These are phyloP conservation scores for Thecocarcelia acutangulata DNA, from an alignment of 2,888 invertebrate genomes.

Conservation along the genomic window DNA sequence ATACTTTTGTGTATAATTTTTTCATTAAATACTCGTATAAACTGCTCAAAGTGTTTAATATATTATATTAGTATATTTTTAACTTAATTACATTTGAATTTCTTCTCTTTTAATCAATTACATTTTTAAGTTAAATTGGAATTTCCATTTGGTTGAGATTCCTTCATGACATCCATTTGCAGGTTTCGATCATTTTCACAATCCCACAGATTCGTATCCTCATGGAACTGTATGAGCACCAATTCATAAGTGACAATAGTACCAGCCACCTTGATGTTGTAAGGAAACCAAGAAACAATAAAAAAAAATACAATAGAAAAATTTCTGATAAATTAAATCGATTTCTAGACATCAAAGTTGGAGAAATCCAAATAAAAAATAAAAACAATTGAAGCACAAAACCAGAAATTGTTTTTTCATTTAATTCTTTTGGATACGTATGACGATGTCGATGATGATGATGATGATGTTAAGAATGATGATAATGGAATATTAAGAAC, in stretches of 20 bases:
- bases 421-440: not conserved
- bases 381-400: conserved; percentile 2
- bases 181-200: conserved; percentile 71
- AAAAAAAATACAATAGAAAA: conserved; percentile 5
- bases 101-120: not conserved
- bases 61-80: not conserved
- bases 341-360: not conserved
- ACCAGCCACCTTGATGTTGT: conserved; percentile 82
- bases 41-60: too few species aligned
- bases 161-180: conserved; percentile 22
- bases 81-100: not conserved
- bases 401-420: conserved; percentile 7
- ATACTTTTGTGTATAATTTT: too few species aligned
- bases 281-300: conserved; percentile 11
- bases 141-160: not conserved
- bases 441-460: too few species aligned
- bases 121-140: not conserved
- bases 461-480: not conserved
- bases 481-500: not conserved
- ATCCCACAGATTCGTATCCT: conserved; percentile 76
- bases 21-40: too few species aligned
- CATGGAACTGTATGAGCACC: conserved; percentile 84
- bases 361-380: not conserved
- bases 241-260: conserved; percentile 84
- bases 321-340: conserved; percentile 1